These are phyloP conservation scores for Cyanocitta stelleri DNA, from an alignment of 2,113 vertebrate species.

Conservation along the genomic window DNA sequence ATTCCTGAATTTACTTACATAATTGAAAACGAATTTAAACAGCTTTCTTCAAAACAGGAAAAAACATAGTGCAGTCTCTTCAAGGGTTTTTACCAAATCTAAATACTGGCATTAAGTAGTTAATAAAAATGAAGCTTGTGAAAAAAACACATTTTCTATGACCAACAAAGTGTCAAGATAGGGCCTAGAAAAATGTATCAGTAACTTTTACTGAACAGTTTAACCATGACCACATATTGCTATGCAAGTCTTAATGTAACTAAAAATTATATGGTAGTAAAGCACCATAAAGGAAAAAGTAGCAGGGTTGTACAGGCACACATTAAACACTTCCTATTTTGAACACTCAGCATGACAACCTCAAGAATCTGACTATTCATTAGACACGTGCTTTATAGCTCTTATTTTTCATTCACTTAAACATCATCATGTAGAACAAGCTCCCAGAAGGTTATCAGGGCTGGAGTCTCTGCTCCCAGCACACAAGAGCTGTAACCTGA, in stretches of 20 bases:
- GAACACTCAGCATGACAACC: not conserved
- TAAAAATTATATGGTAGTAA: not conserved
- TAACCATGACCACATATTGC: not conserved
- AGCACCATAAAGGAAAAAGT: not conserved
- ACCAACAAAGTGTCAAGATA: not conserved
- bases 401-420: not conserved
- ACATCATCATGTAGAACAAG: not conserved
- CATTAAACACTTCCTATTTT: not conserved
- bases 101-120: not conserved
- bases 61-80: not conserved
- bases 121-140: not conserved
- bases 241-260: not conserved
- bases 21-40: not conserved
- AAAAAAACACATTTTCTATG: not conserved
- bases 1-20: not conserved
- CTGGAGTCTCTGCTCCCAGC: not conserved
- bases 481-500: constrained; percentile 29
- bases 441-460: not conserved
- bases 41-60: not conserved
- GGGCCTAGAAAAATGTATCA: not conserved
- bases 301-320: not conserved
- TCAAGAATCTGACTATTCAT: not conserved
- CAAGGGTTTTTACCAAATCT: not conserved
- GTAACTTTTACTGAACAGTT: not conserved
- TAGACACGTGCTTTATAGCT: not conserved